phyloP scores from a whole-genome alignment of 2,888 invertebrate genomes.

The Saturnia japonica region DNA sequence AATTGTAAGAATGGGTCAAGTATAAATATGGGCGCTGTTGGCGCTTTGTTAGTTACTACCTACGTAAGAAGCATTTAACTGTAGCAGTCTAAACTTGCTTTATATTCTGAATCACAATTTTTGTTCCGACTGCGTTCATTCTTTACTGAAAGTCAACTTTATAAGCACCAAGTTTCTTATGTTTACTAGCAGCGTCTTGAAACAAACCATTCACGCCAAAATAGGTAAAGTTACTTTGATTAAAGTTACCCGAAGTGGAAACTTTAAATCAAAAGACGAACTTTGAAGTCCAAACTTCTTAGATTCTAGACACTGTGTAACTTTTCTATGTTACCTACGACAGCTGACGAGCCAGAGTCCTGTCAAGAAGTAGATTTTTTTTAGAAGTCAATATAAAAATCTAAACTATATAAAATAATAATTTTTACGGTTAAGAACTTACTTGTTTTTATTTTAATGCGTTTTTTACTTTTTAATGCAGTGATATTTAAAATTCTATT shows the following conservation, averaged over 20 bases:
- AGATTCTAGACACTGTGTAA: constrained; percentile 25
- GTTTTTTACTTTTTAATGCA: too few relatives aligned
- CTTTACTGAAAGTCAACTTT: neutral
- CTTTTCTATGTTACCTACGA: constrained; percentile 18
- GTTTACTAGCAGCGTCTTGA: constrained; percentile 30
- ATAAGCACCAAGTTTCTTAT: constrained; percentile 26
- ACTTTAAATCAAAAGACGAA: constrained; percentile 47
- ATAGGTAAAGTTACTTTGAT: constrained; percentile 54
- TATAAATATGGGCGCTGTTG: too few relatives aligned
- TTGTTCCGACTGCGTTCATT: neutral
- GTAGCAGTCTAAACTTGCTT: neutral
- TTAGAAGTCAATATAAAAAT: too few relatives aligned
- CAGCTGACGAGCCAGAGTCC: neutral
- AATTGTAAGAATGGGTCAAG: too few relatives aligned
- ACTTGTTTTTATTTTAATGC: too few relatives aligned
- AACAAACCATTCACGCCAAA: constrained; percentile 42
- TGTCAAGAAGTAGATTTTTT: too few relatives aligned
- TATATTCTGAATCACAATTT: neutral
- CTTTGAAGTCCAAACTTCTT: constrained; percentile 36
- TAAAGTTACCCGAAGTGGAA: constrained; percentile 41
- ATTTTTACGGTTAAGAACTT: too few relatives aligned
- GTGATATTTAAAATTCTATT: too few relatives aligned
- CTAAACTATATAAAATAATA: too few relatives aligned
- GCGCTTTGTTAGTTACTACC: too few relatives aligned
- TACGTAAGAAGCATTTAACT: too few relatives aligned